Evolutionary conservation across 53 echinoderm and acorn worm species (phyloP).

Genomic region (Apostichopus leukothele): DNA sequence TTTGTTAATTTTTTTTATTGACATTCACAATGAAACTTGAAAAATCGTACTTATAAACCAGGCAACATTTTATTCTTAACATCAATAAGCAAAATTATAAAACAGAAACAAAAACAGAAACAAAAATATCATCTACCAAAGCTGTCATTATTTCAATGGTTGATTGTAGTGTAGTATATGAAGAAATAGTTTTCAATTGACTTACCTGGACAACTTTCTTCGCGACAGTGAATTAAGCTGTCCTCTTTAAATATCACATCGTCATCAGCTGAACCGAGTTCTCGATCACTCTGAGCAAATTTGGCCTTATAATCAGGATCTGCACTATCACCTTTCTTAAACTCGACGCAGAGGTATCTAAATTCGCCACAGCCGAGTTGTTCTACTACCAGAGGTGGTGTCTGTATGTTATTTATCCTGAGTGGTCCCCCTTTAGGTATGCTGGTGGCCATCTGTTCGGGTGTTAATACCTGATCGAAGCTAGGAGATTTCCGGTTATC

Average conservation of each 20-base stretch:
- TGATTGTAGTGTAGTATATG: too few species aligned
- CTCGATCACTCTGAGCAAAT: slow-evolving; percentile 23
- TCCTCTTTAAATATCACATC: slow-evolving; percentile 1
- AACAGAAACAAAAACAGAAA: too few species aligned
- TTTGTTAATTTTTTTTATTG: too few species aligned
- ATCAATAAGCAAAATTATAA: too few species aligned
- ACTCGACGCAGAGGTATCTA: slow-evolving; percentile 40
- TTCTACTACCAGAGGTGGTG: slow-evolving; percentile 19
- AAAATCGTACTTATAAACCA: too few species aligned
- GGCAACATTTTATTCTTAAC: too few species aligned
- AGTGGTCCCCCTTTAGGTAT: slow-evolving; percentile 22
- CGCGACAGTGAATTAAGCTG: slow-evolving; percentile 30
- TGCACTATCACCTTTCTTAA: slow-evolving; percentile 9
- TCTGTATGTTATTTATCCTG: slow-evolving; percentile 18
- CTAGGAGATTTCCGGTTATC: background rate
- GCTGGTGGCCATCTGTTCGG: slow-evolving; percentile 5
- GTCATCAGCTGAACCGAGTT: slow-evolving; percentile 38
- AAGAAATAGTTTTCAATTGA: background rate
- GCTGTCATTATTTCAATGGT: too few species aligned
- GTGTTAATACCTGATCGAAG: slow-evolving; percentile 29
- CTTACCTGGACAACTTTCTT: slow-evolving; percentile 43
- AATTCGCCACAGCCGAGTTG: slow-evolving; percentile 37
- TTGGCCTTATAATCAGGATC: slow-evolving; percentile 33
- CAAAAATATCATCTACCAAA: too few species aligned
- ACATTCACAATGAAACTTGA: too few species aligned